These are phyloP conservation scores for Sturnira hondurensis DNA, from an alignment of 2,113 vertebrate species.

Conservation along the genomic window DNA sequence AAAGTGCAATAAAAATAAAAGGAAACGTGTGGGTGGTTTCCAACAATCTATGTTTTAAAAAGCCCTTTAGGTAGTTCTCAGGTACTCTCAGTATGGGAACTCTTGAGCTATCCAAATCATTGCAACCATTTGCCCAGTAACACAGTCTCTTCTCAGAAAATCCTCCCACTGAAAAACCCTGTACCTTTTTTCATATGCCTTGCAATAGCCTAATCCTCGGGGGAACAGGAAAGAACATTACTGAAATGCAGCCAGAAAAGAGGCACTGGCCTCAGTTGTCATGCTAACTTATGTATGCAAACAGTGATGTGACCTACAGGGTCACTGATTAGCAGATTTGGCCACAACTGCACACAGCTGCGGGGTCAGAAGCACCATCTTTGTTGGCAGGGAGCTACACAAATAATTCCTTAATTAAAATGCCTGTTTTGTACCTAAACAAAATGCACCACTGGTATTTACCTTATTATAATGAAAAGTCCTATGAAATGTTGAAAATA, in stretches of 20 bases:
- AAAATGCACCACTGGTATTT: slow-evolving; percentile 5
- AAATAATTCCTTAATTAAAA: slow-evolving; percentile 39
- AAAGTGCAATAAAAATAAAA: no score
- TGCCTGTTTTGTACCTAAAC: background rate
- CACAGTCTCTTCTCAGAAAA: background rate
- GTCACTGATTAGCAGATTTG: background rate
- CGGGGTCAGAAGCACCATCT: background rate
- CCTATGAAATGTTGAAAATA: background rate
- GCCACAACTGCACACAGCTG: slow-evolving; percentile 24
- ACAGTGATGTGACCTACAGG: background rate
- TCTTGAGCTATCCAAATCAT: background rate
- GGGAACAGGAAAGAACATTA: background rate
- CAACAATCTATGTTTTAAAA: background rate
- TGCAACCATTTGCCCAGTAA: background rate
- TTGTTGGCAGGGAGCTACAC: background rate
- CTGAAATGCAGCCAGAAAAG: background rate
- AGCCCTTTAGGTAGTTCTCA: background rate
- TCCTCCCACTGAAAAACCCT: background rate
- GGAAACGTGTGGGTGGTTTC: no score
- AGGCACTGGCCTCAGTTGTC: background rate
- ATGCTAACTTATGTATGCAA: background rate
- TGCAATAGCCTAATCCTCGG: background rate
- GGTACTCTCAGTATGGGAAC: background rate
- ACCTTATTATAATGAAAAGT: slow-evolving; percentile 35
- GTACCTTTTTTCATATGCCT: background rate